Evolutionary conservation across 2,888 invertebrate species (phyloP).

Genomic region (Hedya salicella): DNA sequence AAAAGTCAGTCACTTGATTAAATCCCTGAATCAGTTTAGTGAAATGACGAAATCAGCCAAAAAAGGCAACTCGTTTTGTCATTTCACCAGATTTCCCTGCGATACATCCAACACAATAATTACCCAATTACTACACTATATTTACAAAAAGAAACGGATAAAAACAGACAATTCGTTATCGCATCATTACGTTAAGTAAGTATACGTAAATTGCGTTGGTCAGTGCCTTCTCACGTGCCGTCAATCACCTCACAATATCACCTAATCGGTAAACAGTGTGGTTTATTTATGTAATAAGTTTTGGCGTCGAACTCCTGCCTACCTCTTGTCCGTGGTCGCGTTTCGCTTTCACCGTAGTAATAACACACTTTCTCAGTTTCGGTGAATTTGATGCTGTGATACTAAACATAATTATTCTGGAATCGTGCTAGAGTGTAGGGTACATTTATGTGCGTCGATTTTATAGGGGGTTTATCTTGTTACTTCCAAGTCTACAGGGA

Average conservation of each 20-base stretch:
- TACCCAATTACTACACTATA: too few relatives aligned
- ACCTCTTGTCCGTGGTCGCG: slow-evolving; percentile 57
- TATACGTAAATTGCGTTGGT: slow-evolving; percentile 23
- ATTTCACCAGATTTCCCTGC: too few relatives aligned
- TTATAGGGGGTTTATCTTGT: too few relatives aligned
- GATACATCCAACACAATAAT: too few relatives aligned
- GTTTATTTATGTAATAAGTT: slow-evolving; percentile 76
- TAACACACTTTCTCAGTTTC: slow-evolving; percentile 74
- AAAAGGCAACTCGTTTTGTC: too few relatives aligned
- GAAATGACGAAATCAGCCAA: too few relatives aligned
- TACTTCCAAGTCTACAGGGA: too few relatives aligned
- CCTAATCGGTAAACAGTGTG: slow-evolving; percentile 71
- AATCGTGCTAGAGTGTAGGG: slow-evolving; percentile 1
- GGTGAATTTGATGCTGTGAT: slow-evolving; percentile 49
- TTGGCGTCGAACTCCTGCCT: slow-evolving; percentile 61
- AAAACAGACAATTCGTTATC: background rate
- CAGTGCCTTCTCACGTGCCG: slow-evolving; percentile 23
- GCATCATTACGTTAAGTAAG: background rate
- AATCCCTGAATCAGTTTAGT: too few relatives aligned
- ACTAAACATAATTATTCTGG: background rate
- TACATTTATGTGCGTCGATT: background rate
- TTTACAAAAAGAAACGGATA: too few relatives aligned
- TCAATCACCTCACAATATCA: slow-evolving; percentile 57
- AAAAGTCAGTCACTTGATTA: too few relatives aligned
- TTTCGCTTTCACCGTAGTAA: slow-evolving; percentile 74